phyloP scores from a whole-genome alignment of 2,888 invertebrate genomes.

The Noctua janthe region DNA sequence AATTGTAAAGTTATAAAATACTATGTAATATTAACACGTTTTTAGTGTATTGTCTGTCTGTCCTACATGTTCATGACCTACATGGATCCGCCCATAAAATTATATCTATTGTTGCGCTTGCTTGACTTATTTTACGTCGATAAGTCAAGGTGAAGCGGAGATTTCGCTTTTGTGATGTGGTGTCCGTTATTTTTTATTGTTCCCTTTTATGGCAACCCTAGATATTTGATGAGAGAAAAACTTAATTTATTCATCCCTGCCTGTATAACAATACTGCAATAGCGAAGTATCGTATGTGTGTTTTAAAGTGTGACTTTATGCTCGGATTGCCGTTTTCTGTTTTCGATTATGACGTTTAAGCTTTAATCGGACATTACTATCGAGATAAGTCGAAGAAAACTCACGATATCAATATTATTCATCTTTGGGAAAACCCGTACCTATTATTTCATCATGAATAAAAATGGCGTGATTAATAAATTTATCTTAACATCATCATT shows the following conservation, averaged over 20 bases:
- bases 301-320: background rate
- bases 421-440: slow-evolving; percentile 14
- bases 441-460: too few species aligned
- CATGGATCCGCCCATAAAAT: slow-evolving; percentile 32
- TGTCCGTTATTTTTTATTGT: slow-evolving; percentile 20
- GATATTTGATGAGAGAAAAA: slow-evolving; percentile 32
- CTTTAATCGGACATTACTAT: slow-evolving; percentile 1
- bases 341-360: background rate
- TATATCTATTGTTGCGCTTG: slow-evolving; percentile 44
- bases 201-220: slow-evolving; percentile 14
- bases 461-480: too few species aligned
- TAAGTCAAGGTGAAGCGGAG: slow-evolving; percentile 35
- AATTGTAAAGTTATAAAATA: slow-evolving; percentile 32
- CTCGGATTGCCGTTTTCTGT: background rate
- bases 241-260: background rate
- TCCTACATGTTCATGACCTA: slow-evolving; percentile 36
- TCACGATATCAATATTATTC: background rate
- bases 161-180: slow-evolving; percentile 36
- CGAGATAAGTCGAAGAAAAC: background rate
- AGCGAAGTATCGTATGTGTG: too few species aligned
- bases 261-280: background rate
- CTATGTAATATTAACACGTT: slow-evolving; percentile 47
- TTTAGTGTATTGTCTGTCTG: slow-evolving; percentile 44
- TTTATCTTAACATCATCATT: too few species aligned
- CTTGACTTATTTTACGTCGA: slow-evolving; percentile 28